These are phyloP conservation scores for Spodoptera littoralis DNA, from an alignment of 2,888 invertebrate genomes.

Conservation along the genomic window DNA sequence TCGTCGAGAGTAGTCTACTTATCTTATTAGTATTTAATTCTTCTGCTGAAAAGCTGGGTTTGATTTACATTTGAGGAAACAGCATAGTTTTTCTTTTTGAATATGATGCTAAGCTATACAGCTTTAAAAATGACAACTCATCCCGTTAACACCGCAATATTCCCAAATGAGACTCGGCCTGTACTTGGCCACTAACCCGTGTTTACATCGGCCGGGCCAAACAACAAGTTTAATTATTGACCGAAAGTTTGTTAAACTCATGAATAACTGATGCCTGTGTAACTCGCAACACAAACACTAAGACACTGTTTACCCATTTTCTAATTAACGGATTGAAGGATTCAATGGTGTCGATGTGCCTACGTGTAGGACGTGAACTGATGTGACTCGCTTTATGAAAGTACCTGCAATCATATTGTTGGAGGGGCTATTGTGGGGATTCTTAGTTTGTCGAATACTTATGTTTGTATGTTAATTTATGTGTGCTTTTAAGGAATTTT, in stretches of 20 bases:
- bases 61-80: no score
- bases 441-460: conserved; percentile 3
- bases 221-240: conserved; percentile 53
- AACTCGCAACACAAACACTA: conserved; percentile 41
- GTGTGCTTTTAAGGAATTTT: no score
- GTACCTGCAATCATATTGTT: not conserved
- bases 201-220: conserved; percentile 30
- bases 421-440: not conserved
- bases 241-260: conserved; percentile 43
- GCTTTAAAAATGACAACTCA: not conserved
- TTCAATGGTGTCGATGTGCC: not conserved
- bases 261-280: conserved; percentile 51
- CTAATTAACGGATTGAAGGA: conserved; percentile 31
- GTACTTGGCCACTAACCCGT: conserved; percentile 16
- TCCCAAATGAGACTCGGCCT: conserved; percentile 9
- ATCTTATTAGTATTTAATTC: no score
- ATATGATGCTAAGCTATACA: not conserved
- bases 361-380: not conserved
- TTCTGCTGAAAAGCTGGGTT: no score
- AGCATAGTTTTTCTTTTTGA: no score
- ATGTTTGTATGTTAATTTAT: not conserved
- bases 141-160: not conserved
- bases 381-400: not conserved
- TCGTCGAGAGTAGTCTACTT: no score
- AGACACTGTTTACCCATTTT: conserved; percentile 27